Conservation (phyloP, 2,113 vertebrate species). For the Ophiodon elongatus region DNA sequence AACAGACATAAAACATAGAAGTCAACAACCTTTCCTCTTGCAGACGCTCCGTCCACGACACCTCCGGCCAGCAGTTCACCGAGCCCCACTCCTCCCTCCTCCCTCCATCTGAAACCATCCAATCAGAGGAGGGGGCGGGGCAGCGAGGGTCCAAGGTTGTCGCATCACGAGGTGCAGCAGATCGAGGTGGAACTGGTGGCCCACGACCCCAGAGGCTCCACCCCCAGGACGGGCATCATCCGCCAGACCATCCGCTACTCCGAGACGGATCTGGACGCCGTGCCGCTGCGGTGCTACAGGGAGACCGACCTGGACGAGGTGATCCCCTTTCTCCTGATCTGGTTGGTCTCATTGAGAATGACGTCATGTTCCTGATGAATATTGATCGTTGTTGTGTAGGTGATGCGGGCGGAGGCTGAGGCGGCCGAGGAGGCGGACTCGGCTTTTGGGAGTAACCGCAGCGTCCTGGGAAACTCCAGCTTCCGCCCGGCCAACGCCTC, state of each 20-base stretch:
- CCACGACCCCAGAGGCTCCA: slow-evolving; percentile 49
- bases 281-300: slow-evolving; percentile 93
- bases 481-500: slow-evolving; percentile 58
- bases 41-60: slow-evolving; percentile 49
- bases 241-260: slow-evolving; percentile 91
- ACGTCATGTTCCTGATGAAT: not conserved
- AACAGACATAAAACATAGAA: not conserved
- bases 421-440: slow-evolving; percentile 88
- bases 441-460: slow-evolving; percentile 90
- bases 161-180: slow-evolving; percentile 82
- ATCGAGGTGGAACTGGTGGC: slow-evolving; percentile 88
- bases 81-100: slow-evolving; percentile 60
- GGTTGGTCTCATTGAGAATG: too few relatives aligned
- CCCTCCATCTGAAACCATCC: slow-evolving; percentile 45
- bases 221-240: slow-evolving; percentile 80
- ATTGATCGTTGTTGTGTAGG: slow-evolving; percentile 32
- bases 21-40: not conserved
- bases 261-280: slow-evolving; percentile 94
- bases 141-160: slow-evolving; percentile 30
- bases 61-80: slow-evolving; percentile 51
- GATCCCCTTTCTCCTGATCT: not conserved
- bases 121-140: slow-evolving; percentile 46
- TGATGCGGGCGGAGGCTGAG: slow-evolving; percentile 74
- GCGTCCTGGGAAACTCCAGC: slow-evolving; percentile 81
- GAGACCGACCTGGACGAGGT: slow-evolving; percentile 98